Evolutionary conservation across 2,113 vertebrate genomes (phyloP).

Genomic region (Antigone vipio): DNA sequence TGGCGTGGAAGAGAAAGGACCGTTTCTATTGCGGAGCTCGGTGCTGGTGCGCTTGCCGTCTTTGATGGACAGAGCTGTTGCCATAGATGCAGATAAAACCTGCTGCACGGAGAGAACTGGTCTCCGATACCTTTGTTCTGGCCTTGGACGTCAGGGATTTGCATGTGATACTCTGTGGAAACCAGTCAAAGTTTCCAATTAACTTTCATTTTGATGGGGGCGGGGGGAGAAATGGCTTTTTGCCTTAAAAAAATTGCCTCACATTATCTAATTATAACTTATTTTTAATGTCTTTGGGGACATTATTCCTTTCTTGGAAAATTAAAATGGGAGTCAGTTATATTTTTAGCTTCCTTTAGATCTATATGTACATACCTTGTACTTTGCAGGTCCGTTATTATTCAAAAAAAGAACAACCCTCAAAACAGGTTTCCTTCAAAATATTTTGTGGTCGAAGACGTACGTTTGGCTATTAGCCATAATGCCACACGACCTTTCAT

Average conservation of each 20-base stretch:
- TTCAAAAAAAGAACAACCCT: neutral
- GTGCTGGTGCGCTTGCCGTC: neutral
- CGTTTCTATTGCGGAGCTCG: rapidly evolving
- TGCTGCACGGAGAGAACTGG: neutral
- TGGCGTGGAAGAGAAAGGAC: neutral
- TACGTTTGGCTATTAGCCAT: neutral
- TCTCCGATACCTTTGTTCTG: neutral
- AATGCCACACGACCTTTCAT: neutral
- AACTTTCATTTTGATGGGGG: neutral
- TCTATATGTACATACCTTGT: neutral
- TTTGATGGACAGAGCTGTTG: neutral
- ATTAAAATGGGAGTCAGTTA: neutral
- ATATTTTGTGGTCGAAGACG: neutral
- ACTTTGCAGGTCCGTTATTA: neutral
- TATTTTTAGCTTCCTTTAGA: neutral
- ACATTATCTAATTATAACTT: neutral
- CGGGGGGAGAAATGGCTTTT: neutral
- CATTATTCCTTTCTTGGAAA: neutral
- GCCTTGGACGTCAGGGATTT: conserved; percentile 1
- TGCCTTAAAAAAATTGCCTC: neutral
- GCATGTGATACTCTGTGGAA: neutral
- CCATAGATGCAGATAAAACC: neutral
- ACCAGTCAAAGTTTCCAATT: neutral
- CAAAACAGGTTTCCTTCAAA: neutral
- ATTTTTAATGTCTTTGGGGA: neutral